Base-by-base conservation (phyloP, 2,113 vertebrate genomes). In the Clarias macrocephalus region DNA sequence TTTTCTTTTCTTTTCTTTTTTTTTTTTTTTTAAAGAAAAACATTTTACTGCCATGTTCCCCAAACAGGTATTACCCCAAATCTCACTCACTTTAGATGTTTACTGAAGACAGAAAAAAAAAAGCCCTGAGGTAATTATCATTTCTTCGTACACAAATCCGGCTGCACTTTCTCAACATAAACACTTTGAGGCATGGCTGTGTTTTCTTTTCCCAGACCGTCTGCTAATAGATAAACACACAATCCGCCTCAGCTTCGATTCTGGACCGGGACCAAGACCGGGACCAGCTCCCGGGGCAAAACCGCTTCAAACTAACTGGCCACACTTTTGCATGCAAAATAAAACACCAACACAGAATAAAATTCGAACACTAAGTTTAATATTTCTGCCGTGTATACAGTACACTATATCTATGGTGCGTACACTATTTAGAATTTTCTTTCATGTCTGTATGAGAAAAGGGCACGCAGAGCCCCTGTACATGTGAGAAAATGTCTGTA, bases 161-260 rank as follows among this genome's bases (percentile, higher is more conserved):
- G 79, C 57, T 37, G 79, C 48, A 70, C 42, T 37, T 72, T 72
- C 37, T 42, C 37, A 82, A 65, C 21, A 52, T 82, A 82, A 82
- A 65, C 80, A 82, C 80, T 63, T 72, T 25, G 60, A 80, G 60
- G 59, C 63, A 81, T 81, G 77, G n/a, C 30, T 60, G 73, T 89
- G 84, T 86, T 76, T 77, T 86, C 60, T 86, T 85, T 59, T 89
- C 82, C 77, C 80, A 82, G 80, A 65, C 23, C 8, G 80, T 65
- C 60, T 48, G 59, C 59, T 65, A 48, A 65, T 16, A 48, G 59
- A 63, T 81, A 88, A 65, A 82, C 80, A 52, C 37, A 82, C 48
- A 8, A 48, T n/a, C 23, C 6, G 37, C 59, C 76, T 80, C 76
- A 30, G 52, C 76, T 59, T 19, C 57, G 19, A 56, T 16, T 28